A percentile compares a stretch with the other conserved stretches of the same genome.
Conservation (phyloP, 2,888 invertebrate species). For the Monochamus alternatus region DNA sequence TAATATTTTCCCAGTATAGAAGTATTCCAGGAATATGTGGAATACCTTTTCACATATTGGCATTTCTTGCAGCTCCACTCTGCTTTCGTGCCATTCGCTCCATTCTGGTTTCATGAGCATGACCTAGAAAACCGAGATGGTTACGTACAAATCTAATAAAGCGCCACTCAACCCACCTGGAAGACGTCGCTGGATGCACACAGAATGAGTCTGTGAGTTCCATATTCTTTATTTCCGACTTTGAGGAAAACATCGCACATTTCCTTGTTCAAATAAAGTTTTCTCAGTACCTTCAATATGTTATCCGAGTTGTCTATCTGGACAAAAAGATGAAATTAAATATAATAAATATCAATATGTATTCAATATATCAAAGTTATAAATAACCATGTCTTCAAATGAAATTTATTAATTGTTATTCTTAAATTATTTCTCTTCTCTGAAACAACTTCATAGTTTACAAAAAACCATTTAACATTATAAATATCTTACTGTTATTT, state of each 20-base stretch:
- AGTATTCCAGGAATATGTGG: slow-evolving; percentile 87
- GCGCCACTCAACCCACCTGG: slow-evolving; percentile 76
- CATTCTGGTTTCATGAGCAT: slow-evolving; percentile 96
- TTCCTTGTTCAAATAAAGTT: slow-evolving; percentile 86
- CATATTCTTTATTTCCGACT: slow-evolving; percentile 87
- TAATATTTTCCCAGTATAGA: slow-evolving; percentile 93
- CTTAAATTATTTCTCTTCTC: no score
- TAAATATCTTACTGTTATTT: slow-evolving; percentile 57
- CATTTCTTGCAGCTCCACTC: slow-evolving; percentile 89
- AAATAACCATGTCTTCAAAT: no score
- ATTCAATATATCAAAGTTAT: no score
- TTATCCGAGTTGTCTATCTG: slow-evolving; percentile 90
- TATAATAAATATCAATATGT: background rate
- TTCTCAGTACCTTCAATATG: slow-evolving; percentile 86
- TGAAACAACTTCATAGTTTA: no score
- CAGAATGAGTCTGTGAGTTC: slow-evolving; percentile 91
- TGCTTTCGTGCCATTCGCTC: slow-evolving; percentile 90
- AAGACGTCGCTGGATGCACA: slow-evolving; percentile 97
- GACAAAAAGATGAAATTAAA: slow-evolving; percentile 30
- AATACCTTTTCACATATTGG: slow-evolving; percentile 89
- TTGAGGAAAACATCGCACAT: slow-evolving; percentile 92
- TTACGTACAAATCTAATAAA: background rate
- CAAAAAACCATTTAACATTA: no score
- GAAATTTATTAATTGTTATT: no score
- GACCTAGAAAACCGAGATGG: slow-evolving; percentile 72